Percentiles rank a stretch among this genome's conserved stretches.
Conservation (phyloP, 2,797 vertebrate genomes). For the Sphenodon punctatus region DNA sequence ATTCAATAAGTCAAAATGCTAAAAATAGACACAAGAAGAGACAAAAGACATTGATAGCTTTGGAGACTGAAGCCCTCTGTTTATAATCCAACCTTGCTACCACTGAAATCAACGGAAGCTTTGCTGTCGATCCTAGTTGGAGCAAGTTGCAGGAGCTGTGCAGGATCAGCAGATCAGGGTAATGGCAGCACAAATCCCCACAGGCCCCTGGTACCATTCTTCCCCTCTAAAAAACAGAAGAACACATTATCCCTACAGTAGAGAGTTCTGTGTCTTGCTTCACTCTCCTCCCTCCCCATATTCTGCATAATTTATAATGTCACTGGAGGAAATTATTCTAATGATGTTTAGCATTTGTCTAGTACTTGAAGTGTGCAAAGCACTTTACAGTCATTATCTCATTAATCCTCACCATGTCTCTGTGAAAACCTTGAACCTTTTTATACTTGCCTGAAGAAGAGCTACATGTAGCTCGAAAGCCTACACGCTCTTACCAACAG, state of each 20-base stretch:
- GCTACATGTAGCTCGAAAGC: too few relatives aligned
- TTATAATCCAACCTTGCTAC: not conserved
- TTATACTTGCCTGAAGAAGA: too few relatives aligned
- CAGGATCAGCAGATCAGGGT: not conserved
- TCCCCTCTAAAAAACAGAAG: not conserved
- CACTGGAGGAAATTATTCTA: not conserved
- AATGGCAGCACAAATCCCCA: not conserved
- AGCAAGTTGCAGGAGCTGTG: not conserved
- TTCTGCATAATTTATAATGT: not conserved
- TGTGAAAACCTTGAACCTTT: too few relatives aligned
- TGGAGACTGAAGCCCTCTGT: not conserved
- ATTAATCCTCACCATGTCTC: too few relatives aligned
- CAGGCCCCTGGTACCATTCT: not conserved
- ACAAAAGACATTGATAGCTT: not conserved
- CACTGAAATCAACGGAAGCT: not conserved
- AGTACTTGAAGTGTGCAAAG: too few relatives aligned
- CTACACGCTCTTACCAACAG: too few relatives aligned
- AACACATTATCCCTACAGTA: too few relatives aligned
- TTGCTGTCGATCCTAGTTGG: not conserved
- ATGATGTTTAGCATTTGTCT: too few relatives aligned
- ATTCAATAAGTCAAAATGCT: not conserved
- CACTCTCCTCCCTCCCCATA: not conserved
- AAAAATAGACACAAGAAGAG: not conserved
- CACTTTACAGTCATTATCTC: too few relatives aligned
- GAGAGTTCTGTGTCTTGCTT: not conserved